Evolutionary conservation across 37 sponge, comb jelly and placozoan genomes (phyloP), one percentile per base, ranked within the genome.

Genomic region (Aplysina aerophoba): DNA sequence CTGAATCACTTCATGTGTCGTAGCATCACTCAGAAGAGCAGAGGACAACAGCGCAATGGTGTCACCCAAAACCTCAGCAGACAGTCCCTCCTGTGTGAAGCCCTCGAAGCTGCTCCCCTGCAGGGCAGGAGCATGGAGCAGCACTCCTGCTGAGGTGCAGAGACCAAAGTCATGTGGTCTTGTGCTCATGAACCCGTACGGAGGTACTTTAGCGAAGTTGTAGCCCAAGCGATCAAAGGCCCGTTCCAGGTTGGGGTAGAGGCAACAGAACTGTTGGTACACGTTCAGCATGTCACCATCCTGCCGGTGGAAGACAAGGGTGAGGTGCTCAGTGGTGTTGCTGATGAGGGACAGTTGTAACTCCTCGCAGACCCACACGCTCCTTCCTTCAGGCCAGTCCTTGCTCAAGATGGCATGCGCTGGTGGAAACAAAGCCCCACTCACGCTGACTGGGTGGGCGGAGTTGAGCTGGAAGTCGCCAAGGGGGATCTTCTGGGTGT

Each of bases 101-200:
- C 21, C 28, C 4, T 27, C 36, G 3, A 71, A 33, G 36, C 31
- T 34, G 28, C 28, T 33, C 36, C n/a, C 4, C 20, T 71, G 33
- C 20, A 19, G 21, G 36, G 36, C n/a, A 4, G 36, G 33, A 19
- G 33, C 31, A 21, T 19, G 33, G 36, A 71, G 33, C 28, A 71
- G 37, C 36, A 71, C 73, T 27, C 73, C 73, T 20, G 31, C 21
- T 71, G 73, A 35, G 5, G 37, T 71, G 73, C n/a, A 33, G 73
- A 71, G 73, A 33, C 73, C 73, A 33, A 71, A 71, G 20, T 34
- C 37, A 5, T 71, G 33, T 3, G 73, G 73, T 35, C 33, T 28
- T 4, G 36, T 21, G 20, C 31, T 35, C 73, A 71, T 35, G 37
- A 71, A 71, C 73, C 73, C 73, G 12, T 35, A 71, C 28, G 5